phyloP scores from a whole-genome alignment of 2,797 vertebrate genomes.

The Brotula barbata region DNA sequence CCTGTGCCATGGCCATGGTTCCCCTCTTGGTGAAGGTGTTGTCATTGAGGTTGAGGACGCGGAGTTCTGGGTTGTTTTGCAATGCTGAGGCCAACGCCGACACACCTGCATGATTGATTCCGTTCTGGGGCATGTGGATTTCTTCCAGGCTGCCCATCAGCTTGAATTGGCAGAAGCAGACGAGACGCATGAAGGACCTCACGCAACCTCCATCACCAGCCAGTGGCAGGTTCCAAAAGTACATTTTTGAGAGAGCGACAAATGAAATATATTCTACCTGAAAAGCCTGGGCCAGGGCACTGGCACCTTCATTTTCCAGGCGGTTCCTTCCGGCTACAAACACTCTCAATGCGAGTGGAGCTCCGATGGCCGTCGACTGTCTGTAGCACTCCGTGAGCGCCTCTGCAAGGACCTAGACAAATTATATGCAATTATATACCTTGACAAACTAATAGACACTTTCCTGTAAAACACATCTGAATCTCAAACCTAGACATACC shows the following conservation, averaged over 20 bases:
- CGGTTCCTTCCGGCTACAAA: slow-evolving; percentile 96
- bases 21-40: slow-evolving; percentile 98
- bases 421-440: too few species aligned
- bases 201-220: too few species aligned
- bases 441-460: too few species aligned
- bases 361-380: slow-evolving; percentile 81
- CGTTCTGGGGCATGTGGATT: slow-evolving; percentile 97
- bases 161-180: slow-evolving; percentile 62
- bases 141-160: slow-evolving; percentile 93
- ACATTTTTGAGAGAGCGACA: too few species aligned
- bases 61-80: slow-evolving; percentile 85
- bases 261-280: too few species aligned
- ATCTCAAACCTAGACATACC: too few species aligned
- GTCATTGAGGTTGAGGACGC: slow-evolving; percentile 93
- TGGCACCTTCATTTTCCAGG: slow-evolving; percentile 94
- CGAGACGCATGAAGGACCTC: too few species aligned
- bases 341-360: slow-evolving; percentile 86
- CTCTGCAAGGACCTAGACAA: slow-evolving; percentile 92
- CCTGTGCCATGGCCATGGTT: slow-evolving; percentile 92
- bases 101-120: slow-evolving; percentile 91
- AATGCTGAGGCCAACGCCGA: slow-evolving; percentile 88
- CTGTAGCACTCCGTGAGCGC: slow-evolving; percentile 88
- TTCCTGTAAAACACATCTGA: too few species aligned
- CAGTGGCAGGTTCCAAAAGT: too few species aligned
- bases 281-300: slow-evolving; percentile 91